Evolutionary conservation across 2,888 invertebrate species (phyloP), one percentile per base, ranked within the genome.

Genomic region (Trissonchulus latispiculum): DNA sequence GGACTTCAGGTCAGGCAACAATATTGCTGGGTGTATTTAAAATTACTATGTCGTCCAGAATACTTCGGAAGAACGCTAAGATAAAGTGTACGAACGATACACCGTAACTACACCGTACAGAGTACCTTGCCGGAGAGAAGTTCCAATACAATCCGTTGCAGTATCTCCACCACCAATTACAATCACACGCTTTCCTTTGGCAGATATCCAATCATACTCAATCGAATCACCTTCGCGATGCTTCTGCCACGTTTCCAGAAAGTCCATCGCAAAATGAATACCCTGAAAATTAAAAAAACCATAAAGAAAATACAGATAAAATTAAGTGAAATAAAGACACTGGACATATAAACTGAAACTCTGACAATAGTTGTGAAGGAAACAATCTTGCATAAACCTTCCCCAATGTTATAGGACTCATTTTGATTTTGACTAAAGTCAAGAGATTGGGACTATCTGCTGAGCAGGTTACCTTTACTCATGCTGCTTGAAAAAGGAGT

Each of bases 101-200:
- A n/a, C n/a, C n/a, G n/a, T n/a, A n/a, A n/a, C n/a, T n/a, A n/a
- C n/a, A n/a, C n/a, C n/a, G n/a, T n/a, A n/a, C n/a, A n/a, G n/a
- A n/a, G n/a, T n/a, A 78, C 88, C 88, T 83, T 89, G 88, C 82
- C 97, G 88, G 75, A 97, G 87, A 0, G 95, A 93, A 0, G 97
- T 99, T 29, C 93, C 97, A 84, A 99, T 97, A 84, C 99, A 99
- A 87, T 99, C 99, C 84, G 95, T 95, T 1, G 93, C 93, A 1
- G 93, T 93, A 82, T 93, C 93, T 0, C 91, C 91, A 29, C 91
- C 91, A 28, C 86, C 86, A 77, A 99, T 93, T 72, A 99, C 89
- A 75, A 99, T 89, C 28, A 99, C 95, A 82, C 95, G 88, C 84
- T 95, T 96, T 82, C 91, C 94, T 83, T 93, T 91, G 23, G 97